These are phyloP conservation scores for Eremobia ochroleuca DNA, from an alignment of 2,888 invertebrate genomes.

Conservation along the genomic window DNA sequence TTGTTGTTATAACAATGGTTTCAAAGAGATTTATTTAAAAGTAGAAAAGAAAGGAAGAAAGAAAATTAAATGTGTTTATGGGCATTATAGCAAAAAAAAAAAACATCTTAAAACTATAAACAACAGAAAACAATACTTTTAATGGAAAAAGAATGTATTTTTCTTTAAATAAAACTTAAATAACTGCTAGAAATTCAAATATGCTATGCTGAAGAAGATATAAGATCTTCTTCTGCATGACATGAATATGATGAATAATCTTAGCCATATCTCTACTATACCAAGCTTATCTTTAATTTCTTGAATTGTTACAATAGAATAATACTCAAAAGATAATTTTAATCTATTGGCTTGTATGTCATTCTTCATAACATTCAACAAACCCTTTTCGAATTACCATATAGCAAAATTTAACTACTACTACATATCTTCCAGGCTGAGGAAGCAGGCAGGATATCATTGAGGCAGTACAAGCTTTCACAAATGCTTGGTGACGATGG, in stretches of 20 bases:
- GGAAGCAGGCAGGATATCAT: slow-evolving; percentile 96
- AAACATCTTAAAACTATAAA: no score
- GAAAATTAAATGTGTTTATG: no score
- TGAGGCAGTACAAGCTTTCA: slow-evolving; percentile 95
- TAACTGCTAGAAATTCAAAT: background rate
- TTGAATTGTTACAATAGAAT: background rate
- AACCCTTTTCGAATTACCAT: background rate
- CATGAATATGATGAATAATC: background rate
- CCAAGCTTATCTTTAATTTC: background rate
- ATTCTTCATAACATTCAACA: background rate
- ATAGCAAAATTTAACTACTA: background rate
- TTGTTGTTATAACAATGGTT: background rate
- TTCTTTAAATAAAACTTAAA: background rate
- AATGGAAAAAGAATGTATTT: background rate
- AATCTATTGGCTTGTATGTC: background rate
- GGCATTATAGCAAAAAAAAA: no score
- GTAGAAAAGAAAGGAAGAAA: background rate
- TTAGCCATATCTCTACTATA: background rate
- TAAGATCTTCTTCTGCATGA: background rate
- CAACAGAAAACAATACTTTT: no score
- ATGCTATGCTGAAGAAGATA: no score
- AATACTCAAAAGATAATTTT: background rate
- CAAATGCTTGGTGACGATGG: slow-evolving; percentile 95
- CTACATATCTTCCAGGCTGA: slow-evolving; percentile 92
- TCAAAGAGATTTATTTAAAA: background rate